Evolutionary conservation across 2,888 invertebrate genomes (phyloP).

Genomic region (Limnephilus rhombicus): DNA sequence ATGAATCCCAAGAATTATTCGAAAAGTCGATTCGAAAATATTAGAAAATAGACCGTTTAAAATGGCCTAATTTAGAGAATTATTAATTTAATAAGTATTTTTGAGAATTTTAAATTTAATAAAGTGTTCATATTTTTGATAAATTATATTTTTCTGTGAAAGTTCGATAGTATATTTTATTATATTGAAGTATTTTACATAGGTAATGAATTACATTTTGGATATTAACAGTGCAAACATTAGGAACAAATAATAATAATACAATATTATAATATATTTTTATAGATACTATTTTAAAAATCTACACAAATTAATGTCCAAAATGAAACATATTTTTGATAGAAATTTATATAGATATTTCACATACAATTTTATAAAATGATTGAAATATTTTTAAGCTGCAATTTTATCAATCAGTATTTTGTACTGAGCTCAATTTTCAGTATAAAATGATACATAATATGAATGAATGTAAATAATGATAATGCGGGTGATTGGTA

Average conservation of each 20-base stretch:
- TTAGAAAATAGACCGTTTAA: background rate
- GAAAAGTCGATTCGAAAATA: background rate
- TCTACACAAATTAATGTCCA: background rate
- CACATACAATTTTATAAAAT: background rate
- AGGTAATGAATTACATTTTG: background rate
- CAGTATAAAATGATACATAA: background rate
- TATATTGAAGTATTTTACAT: background rate
- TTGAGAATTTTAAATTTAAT: background rate
- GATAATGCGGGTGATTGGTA: background rate
- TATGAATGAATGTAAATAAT: background rate
- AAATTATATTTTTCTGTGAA: background rate
- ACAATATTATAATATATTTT: background rate
- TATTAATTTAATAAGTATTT: background rate
- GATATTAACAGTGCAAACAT: background rate
- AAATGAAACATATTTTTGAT: background rate
- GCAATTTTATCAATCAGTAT: background rate
- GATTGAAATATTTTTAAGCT: background rate
- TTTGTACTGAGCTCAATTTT: background rate
- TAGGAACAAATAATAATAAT: background rate
- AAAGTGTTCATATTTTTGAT: conserved; percentile 13
- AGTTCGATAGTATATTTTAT: background rate
- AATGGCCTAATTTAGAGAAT: background rate
- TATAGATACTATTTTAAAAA: background rate
- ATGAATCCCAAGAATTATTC: background rate
- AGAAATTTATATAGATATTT: background rate